Conservation (phyloP, 1,140 invertebrate species). For the Bombus waltoni region DNA sequence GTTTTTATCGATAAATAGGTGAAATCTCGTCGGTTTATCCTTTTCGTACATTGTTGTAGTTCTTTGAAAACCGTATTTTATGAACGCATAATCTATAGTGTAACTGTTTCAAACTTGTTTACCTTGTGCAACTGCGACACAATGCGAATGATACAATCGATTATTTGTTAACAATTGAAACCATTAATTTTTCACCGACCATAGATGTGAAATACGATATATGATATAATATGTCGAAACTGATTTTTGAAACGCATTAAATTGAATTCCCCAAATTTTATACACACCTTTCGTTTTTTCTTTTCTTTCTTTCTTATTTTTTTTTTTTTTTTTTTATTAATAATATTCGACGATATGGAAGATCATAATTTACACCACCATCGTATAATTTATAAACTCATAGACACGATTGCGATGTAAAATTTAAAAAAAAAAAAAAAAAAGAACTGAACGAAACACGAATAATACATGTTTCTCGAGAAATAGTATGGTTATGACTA, state of each 20-base stretch:
- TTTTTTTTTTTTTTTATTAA: too few species aligned
- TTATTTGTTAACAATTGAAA: conserved; percentile 16
- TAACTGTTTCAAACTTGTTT: conserved; percentile 43
- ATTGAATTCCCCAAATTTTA: conserved; percentile 38
- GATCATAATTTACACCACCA: neutral
- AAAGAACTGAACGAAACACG: neutral
- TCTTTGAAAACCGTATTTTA: conserved; percentile 35
- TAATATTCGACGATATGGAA: neutral
- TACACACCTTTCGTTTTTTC: neutral
- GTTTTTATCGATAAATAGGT: conserved; percentile 68
- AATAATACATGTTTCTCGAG: conserved; percentile 1
- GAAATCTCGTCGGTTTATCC: conserved; percentile 41
- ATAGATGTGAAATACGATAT: neutral
- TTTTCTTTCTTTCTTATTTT: neutral
- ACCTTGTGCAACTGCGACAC: conserved; percentile 33
- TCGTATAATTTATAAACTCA: conserved; percentile 2
- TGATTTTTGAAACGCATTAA: conserved; percentile 16
- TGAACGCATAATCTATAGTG: conserved; percentile 21
- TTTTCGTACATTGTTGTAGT: conserved; percentile 52
- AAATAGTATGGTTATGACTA: neutral
- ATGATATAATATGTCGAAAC: conserved; percentile 17
- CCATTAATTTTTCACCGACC: conserved; percentile 12
- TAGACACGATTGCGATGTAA: neutral
- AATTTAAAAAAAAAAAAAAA: neutral
- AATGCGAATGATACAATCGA: conserved; percentile 10